These are phyloP conservation scores for Sitobion miscanthi DNA, from an alignment of 1,140 invertebrate genomes.

Conservation along the genomic window DNA sequence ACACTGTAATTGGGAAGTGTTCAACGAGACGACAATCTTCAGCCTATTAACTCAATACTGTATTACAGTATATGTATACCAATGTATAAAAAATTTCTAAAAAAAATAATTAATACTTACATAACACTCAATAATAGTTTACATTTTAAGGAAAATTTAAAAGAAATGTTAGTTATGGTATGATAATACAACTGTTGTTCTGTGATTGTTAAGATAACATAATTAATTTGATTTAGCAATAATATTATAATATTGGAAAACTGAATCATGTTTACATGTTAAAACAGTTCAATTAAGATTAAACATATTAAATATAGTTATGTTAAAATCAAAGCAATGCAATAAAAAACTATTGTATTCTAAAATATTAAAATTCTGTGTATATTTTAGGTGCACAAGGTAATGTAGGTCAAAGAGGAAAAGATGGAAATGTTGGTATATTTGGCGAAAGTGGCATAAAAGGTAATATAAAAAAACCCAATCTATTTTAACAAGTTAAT, in stretches of 20 bases:
- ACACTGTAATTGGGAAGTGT: background rate
- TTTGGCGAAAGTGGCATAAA: slow-evolving; percentile 73
- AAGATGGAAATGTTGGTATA: slow-evolving; percentile 65
- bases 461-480: slow-evolving; percentile 63
- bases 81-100: too few relatives aligned
- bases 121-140: background rate
- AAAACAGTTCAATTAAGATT: background rate
- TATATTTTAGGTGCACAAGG: slow-evolving; percentile 62
- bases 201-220: too few relatives aligned
- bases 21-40: too few relatives aligned
- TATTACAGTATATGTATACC: too few relatives aligned
- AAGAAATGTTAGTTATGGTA: too few relatives aligned
- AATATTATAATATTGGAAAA: background rate
- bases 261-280: too few relatives aligned
- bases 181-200: too few relatives aligned
- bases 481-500: background rate
- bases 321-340: background rate
- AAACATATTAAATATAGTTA: background rate
- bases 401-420: slow-evolving; percentile 66
- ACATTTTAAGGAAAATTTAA: background rate
- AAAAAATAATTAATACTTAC: background rate
- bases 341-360: background rate
- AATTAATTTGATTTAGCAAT: background rate
- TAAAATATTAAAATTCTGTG: background rate
- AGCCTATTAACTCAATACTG: background rate